Evolutionary conservation across 2,888 invertebrate species (phyloP), one percentile per base, ranked within the genome.

Genomic region (Rotaria sp.): DNA sequence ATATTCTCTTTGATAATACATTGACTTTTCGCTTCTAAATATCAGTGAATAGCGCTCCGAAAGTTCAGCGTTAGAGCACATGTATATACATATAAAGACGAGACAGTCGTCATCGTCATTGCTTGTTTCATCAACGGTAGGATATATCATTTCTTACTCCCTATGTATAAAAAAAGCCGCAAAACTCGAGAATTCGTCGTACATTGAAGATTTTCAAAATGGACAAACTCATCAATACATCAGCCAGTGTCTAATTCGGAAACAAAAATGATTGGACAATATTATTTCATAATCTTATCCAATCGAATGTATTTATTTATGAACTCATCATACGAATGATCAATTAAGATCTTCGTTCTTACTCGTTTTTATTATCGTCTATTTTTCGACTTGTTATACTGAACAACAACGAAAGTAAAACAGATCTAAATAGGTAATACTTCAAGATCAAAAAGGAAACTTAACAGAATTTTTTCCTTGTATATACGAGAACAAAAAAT

Each of bases 11-110:
- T 80, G 80, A 80, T 80, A 80, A 80, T 80, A 45, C 80, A 80
- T 80, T 80, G 80, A 80, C 80, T 80, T 80, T 80, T 80, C 80
- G 80, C 80, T 80, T 80, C 80, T 80, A 80, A 80, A 80, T 80
- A 80, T 80, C 80, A 80, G 80, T 45, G 80, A 80, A 41, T 80
- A 45, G 80, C 80, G 80, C 80, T 38, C 45, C 45, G 45, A 80
- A 80, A 80, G 80, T 80, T 80, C 80, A 80, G 45, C 80, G 67
- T 80, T 80, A 80, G 80, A 80, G 80, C 67, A 67, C 67, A 67
- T 67, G 67, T 30, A 67, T 67, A 67, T 67, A 67, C 67, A 67
- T 67, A 35, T 30, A 67, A 35, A 67, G 67, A 67, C 67, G 35
- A 67, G 67, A 67, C 67, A 67, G 67, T 67, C 67, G 67, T 67